Percentiles rank a stretch among this genome's conserved stretches.
Evolutionary conservation across 2,888 invertebrate species (phyloP).

Genomic region (Bombylius major): DNA sequence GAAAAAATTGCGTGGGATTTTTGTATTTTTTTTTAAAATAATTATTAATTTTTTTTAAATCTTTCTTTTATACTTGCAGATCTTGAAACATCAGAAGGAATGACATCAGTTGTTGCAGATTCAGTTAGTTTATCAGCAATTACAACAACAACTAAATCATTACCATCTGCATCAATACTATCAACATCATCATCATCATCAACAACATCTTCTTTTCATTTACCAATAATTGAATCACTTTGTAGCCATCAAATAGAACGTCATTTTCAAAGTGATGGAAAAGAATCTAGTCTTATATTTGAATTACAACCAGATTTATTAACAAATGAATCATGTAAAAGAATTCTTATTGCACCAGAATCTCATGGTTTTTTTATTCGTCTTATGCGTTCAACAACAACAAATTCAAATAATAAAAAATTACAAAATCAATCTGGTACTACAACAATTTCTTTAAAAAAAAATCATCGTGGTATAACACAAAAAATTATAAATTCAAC

Average conservation of each 20-base stretch:
- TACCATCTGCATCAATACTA: not conserved
- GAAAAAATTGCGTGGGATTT: too few relatives aligned
- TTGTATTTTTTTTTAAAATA: too few relatives aligned
- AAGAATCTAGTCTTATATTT: constrained; percentile 34
- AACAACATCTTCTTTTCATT: not conserved
- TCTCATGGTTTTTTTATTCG: constrained; percentile 33
- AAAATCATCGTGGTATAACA: constrained; percentile 1
- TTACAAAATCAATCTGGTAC: constrained; percentile 15
- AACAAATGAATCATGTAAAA: constrained; percentile 25
- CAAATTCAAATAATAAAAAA: constrained; percentile 19
- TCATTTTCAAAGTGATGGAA: constrained; percentile 32
- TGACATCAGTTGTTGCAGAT: too few relatives aligned
- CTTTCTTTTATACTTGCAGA: too few relatives aligned
- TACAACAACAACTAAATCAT: not conserved
- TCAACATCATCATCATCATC: not conserved
- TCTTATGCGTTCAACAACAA: constrained; percentile 21
- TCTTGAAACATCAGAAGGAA: too few relatives aligned
- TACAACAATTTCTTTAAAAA: not conserved
- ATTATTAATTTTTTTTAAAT: too few relatives aligned
- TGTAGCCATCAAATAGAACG: constrained; percentile 31
- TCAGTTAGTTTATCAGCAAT: not conserved
- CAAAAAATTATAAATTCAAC: constrained; percentile 17
- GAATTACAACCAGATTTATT: constrained; percentile 28
- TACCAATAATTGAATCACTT: constrained; percentile 20
- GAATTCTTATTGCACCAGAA: constrained; percentile 31